A percentile compares a stretch with the other conserved stretches of the same genome.
Evolutionary conservation across 2,888 invertebrate genomes (phyloP).

Genomic region (Thera britannica): DNA sequence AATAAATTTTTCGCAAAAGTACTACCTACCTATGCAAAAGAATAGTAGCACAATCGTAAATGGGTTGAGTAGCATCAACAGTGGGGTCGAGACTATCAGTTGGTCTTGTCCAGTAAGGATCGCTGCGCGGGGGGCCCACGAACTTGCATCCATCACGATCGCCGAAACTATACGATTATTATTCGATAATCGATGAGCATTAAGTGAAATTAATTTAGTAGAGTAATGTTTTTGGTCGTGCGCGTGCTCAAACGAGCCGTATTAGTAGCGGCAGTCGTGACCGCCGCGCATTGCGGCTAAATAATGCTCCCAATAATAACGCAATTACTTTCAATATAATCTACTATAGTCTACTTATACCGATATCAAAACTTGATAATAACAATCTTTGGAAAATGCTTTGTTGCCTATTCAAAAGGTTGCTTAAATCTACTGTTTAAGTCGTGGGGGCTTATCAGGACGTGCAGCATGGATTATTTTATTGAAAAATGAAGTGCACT

Average conservation of each 20-base stretch:
- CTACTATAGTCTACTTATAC: constrained; percentile 14
- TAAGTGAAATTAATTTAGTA: constrained; percentile 84
- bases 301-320: constrained; percentile 62
- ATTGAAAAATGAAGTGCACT: neutral
- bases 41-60: neutral
- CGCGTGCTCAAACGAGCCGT: constrained; percentile 73
- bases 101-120: constrained; percentile 67
- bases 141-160: constrained; percentile 72
- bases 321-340: constrained; percentile 51
- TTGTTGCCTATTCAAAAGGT: neutral
- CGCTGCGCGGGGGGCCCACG: constrained; percentile 71
- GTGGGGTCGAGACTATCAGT: constrained; percentile 47
- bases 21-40: neutral
- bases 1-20: neutral
- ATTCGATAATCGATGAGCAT: constrained; percentile 80
- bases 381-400: constrained; percentile 8
- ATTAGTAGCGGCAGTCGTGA: constrained; percentile 56
- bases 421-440: neutral
- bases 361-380: constrained; percentile 5
- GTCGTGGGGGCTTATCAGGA: neutral
- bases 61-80: constrained; percentile 9
- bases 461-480: neutral
- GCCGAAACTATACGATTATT: constrained; percentile 79
- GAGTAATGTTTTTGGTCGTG: constrained; percentile 77
- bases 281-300: constrained; percentile 56